Evolutionary conservation across 2,888 invertebrate species (phyloP), one percentile per base, ranked within the genome.

Genomic region (Ophion slaviceki): DNA sequence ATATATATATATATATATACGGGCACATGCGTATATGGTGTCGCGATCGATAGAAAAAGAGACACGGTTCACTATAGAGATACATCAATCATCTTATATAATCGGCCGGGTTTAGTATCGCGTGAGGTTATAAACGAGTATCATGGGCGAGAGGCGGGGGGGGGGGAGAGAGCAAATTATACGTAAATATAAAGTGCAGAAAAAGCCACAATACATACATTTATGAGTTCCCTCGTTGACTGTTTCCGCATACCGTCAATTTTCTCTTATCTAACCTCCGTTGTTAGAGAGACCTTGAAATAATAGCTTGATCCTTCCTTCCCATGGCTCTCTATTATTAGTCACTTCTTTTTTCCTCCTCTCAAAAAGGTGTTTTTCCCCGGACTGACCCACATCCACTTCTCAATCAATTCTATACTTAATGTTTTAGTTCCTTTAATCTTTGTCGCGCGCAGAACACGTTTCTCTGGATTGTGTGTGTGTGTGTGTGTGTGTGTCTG

Each of bases 161-260:
- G 24, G 24, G 24, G 24, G 24, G 24, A 3, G 28, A 76, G 53
- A 11, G 82, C 68, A 53, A 53, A 57, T 47, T 59, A 79, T 61
- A 66, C 67, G 57, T 72, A 67, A 72, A 82, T 71, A 82, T 53
- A 67, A 80, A 82, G 71, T 36, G 67, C 68, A 8, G 32, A 6
- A 7, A 57, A 57, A 24, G 62, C 4, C 36, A 68, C 57, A 17
- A 45, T 45, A 53, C 45, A 7, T 24, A 11, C 32, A 36, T 36
- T 47, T 14, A n/a, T 47, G 40, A 11, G 17, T 53, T 32, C 53
- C 47, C 75, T 80, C 75, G 79, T 75, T 74, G 20, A 53, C 72
- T 76, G 68, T 82, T 82, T 86, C 85, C 85, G 82, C 85, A 64
- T 82, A 77, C 76, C 76, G 72, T 80, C 80, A 62, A 86, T 86